Evolutionary conservation across 1,140 invertebrate genomes (phyloP).

Genomic region (Stegodyphus mimosarum): DNA sequence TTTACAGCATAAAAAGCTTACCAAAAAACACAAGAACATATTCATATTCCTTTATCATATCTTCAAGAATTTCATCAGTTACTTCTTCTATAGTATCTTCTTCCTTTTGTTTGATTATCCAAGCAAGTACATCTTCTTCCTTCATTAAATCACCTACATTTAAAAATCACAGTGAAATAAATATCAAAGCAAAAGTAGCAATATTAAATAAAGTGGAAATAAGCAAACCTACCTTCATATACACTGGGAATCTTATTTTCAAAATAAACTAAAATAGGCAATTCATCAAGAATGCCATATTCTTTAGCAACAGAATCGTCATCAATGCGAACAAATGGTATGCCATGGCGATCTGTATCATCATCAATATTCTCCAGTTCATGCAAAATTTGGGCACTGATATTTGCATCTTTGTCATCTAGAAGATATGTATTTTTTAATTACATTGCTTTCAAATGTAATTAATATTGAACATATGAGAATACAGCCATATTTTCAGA

Average conservation of each 20-base stretch:
- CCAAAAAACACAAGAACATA: conserved; percentile 66
- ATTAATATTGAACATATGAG: not conserved
- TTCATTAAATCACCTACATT: conserved; percentile 84
- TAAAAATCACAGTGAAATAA: not conserved
- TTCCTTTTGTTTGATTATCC: conserved; percentile 90
- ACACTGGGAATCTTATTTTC: conserved; percentile 64
- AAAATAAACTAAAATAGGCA: conserved; percentile 66
- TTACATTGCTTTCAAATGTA: not conserved
- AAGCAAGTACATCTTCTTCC: conserved; percentile 90
- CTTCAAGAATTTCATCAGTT: conserved; percentile 71
- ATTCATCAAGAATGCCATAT: conserved; percentile 64
- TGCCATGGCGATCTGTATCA: conserved; percentile 64
- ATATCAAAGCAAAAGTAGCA: not conserved
- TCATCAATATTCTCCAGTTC: conserved; percentile 69
- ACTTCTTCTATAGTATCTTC: conserved; percentile 94
- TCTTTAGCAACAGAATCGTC: conserved; percentile 65
- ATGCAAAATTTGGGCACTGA: conserved; percentile 64
- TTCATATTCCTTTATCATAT: conserved; percentile 64
- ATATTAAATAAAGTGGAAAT: not conserved
- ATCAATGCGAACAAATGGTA: conserved; percentile 66
- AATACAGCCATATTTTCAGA: not conserved
- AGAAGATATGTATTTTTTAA: not conserved
- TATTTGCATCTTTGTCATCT: conserved; percentile 67
- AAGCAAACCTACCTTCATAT: conserved; percentile 62
- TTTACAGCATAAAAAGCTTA: conserved; percentile 10